Conservation (phyloP, 2,888 invertebrate species). For the Euzetes globulus region DNA sequence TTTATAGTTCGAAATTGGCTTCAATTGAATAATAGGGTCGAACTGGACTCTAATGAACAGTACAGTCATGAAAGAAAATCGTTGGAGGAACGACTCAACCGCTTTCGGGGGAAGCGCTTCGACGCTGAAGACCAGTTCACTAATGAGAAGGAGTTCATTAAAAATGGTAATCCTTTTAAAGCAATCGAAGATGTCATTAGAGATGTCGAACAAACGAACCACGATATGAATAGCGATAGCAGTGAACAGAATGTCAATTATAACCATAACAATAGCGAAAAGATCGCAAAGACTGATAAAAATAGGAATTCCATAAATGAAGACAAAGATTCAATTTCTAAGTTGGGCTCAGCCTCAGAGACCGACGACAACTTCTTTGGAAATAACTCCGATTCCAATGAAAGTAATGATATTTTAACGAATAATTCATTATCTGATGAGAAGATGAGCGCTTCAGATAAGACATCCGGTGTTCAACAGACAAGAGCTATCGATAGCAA, state of each 20-base stretch:
- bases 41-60: slow-evolving; percentile 55
- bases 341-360: neutral
- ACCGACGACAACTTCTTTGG: neutral
- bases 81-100: slow-evolving; percentile 50
- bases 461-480: slow-evolving; percentile 13
- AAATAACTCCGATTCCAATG: neutral
- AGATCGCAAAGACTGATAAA: neutral
- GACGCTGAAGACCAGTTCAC: neutral
- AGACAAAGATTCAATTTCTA: neutral
- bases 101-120: slow-evolving; percentile 45
- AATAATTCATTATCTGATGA: neutral
- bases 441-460: neutral
- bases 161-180: slow-evolving; percentile 40
- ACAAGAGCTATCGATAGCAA: neutral
- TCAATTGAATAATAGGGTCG: slow-evolving; percentile 59
- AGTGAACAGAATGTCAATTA: neutral
- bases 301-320: neutral
- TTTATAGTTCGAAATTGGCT: slow-evolving; percentile 61
- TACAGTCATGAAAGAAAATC: slow-evolving; percentile 50
- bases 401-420: slow-evolving; percentile 10
- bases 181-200: slow-evolving; percentile 36
- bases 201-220: neutral
- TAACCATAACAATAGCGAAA: neutral
- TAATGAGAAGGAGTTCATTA: slow-evolving; percentile 38
- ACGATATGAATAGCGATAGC: neutral